Conservation (phyloP, 2,797 vertebrate species). For the Cynodonichthys magdalenae region DNA sequence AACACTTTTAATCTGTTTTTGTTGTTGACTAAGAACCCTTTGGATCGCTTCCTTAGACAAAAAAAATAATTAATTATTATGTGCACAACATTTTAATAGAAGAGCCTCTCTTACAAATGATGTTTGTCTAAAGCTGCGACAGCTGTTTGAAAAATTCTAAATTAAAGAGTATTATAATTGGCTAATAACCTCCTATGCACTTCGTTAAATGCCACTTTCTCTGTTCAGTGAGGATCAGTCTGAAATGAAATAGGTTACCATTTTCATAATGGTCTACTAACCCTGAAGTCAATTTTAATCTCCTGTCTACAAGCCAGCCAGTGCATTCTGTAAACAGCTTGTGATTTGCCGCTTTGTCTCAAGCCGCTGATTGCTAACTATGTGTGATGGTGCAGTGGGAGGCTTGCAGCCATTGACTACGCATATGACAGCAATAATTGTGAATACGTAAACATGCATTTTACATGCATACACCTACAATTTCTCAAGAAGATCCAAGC, state of each 20-base stretch:
- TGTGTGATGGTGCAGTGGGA: conserved; percentile 44
- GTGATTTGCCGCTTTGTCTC: conserved; percentile 39
- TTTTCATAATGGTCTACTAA: conserved; percentile 37
- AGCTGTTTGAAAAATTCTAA: conserved; percentile 22
- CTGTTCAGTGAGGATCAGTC: conserved; percentile 33
- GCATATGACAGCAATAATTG: conserved; percentile 42
- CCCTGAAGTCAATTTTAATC: conserved; percentile 57
- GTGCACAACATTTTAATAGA: conserved; percentile 26
- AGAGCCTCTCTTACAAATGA: conserved; percentile 31
- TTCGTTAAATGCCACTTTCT: conserved; percentile 52
- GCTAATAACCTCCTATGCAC: conserved; percentile 30
- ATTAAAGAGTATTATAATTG: conserved; percentile 42
- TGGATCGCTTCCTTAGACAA: conserved; percentile 23
- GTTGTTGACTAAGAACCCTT: conserved; percentile 27
- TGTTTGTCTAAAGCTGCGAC: conserved; percentile 21
- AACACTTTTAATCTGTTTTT: conserved; percentile 66
- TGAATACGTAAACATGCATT: conserved; percentile 38
- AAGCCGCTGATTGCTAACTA: conserved; percentile 47
- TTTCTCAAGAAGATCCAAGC: conserved; percentile 26
- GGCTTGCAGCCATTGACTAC: conserved; percentile 27
- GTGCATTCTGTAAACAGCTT: conserved; percentile 63
- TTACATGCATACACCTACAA: conserved; percentile 33
- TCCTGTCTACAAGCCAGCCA: conserved; percentile 25
- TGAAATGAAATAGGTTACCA: conserved; percentile 49
- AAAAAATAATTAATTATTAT: conserved; percentile 12